Base-by-base conservation (phyloP, 2,888 invertebrate species). In the Caenorhabditis sulstoni region DNA sequence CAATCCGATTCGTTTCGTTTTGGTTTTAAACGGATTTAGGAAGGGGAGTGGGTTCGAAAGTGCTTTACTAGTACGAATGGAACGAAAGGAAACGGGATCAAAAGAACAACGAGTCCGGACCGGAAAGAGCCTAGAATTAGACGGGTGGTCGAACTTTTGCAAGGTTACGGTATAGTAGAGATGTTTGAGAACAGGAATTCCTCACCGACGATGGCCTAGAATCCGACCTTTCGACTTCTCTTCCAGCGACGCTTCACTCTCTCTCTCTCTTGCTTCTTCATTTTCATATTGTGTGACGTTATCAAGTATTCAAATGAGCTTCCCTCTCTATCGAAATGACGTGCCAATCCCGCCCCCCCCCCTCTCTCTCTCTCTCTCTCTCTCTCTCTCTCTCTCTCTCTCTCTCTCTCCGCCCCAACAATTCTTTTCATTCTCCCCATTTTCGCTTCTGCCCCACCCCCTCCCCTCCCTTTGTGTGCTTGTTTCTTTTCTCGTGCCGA, bases 281-380 rank as follows among this genome's bases (percentile, higher is more conserved):
- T 35, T 70, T 70, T 12, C 20, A 58, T 44, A 53, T 71, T 22
- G 2, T 12, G 61, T 55, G 55, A 57, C 62, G 53, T 71, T 62
- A 47, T 62, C 61, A 18, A 18, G 39, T 71, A 61, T 62, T 71
- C 62, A 62, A 62, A 71, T 61, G 35, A 59, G 20, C 53, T 50
- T 44, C 55, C 23, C 37, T 37, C 7, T 11, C 5, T 37, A 5
- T 50, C 29, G 39, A 55, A 44, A 35, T 61, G 71, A 62, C 71
- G 62, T 71, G 52, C 55, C 29, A 29, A 29, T 3, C 29, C 29
- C 35, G 39, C 22, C n/a, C 18, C 41, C 22, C 35, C 22, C n/a
- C n/a, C 55, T 29, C 29, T 12, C 12, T n/a, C 35, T 55, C 35
- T n/a, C 37, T 12, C 29, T 50, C 29, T 22, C 7, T 3, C 49